phyloP scores from a whole-genome alignment of 1,140 invertebrate species.

The Chironomus striatipennis region DNA sequence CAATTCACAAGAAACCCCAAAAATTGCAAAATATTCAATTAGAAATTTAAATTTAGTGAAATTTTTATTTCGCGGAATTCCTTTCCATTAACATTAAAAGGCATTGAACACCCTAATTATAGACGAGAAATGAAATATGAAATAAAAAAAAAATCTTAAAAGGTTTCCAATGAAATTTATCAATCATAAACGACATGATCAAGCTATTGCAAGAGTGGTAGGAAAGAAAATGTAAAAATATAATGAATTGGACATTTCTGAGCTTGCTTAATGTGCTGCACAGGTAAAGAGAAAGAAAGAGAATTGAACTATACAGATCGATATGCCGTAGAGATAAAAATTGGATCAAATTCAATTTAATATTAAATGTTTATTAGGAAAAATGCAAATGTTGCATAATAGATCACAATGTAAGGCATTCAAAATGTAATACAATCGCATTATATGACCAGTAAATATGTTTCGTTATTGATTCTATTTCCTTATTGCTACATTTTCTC shows the following conservation, averaged over 20 bases:
- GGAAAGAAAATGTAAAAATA: background rate
- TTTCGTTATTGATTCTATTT: background rate
- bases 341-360: background rate
- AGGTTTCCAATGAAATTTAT: conserved; percentile 3
- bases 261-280: background rate
- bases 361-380: background rate
- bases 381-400: conserved; percentile 14
- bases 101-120: too few species aligned
- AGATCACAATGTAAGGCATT: background rate
- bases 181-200: background rate
- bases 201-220: background rate
- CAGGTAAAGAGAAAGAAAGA: background rate
- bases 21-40: too few species aligned
- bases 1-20: too few species aligned
- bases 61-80: too few species aligned
- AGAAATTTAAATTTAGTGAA: too few species aligned
- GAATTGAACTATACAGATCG: background rate
- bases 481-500: conserved; percentile 13
- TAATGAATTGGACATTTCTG: conserved; percentile 11
- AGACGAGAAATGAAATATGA: too few species aligned
- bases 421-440: background rate
- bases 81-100: too few species aligned
- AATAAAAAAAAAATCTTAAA: background rate
- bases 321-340: background rate
- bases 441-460: conserved; percentile 11